Evolutionary conservation across 35 echinoderm and acorn worm genomes (phyloP).

Genomic region (Lytechinus pictus): DNA sequence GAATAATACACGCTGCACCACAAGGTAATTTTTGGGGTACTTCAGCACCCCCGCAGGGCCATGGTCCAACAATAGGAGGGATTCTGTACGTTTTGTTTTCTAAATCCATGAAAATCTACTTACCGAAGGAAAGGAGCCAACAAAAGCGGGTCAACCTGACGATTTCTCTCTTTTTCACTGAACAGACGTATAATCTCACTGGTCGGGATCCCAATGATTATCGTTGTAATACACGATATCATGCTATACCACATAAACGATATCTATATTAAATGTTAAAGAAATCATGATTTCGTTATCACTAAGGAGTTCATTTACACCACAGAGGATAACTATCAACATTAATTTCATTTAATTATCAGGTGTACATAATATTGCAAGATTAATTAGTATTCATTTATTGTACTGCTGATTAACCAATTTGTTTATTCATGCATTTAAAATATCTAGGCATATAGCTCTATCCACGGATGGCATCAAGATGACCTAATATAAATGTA

Average conservation of each 20-base stretch:
- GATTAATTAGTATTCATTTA: neutral
- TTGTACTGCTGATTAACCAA: neutral
- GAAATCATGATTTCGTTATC: neutral
- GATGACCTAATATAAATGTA: too few relatives aligned
- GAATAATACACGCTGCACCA: too few relatives aligned
- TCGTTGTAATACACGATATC: neutral
- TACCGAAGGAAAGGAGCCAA: neutral
- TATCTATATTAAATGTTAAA: neutral
- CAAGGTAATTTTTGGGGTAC: neutral
- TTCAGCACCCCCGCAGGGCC: too few relatives aligned
- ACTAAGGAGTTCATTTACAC: too few relatives aligned
- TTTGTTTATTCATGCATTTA: neutral
- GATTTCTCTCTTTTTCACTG: neutral
- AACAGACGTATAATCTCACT: slow-evolving; percentile 22
- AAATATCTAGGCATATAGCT: too few relatives aligned
- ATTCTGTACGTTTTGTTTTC: too few relatives aligned
- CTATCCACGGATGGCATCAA: too few relatives aligned
- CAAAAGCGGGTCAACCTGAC: neutral
- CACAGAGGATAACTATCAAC: too few relatives aligned
- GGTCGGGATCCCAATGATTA: neutral
- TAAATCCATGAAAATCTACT: neutral
- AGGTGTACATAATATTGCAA: too few relatives aligned
- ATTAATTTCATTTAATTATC: neutral
- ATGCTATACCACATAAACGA: slow-evolving; percentile 32
- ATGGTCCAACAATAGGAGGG: too few relatives aligned